Evolutionary conservation across 2,888 invertebrate species (phyloP), one percentile per base, ranked within the genome.

Genomic region (Criorhina ranunculi): DNA sequence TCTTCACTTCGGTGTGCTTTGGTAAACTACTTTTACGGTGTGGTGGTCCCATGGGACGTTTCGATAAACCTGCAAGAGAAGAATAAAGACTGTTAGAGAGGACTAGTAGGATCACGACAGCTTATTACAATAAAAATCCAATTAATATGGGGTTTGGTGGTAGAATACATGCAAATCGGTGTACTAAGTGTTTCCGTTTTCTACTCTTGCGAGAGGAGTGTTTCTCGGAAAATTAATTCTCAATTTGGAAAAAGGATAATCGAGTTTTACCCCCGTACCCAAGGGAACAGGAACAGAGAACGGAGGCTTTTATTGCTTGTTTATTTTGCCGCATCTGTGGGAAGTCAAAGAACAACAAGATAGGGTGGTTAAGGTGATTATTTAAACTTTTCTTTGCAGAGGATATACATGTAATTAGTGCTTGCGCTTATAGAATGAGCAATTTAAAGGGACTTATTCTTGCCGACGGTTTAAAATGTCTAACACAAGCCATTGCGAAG

Each of bases 21-120:
- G 92, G 92, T 90, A 92, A 88, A 90, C 92, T 92, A 88, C 90
- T 92, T 89, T 92, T 92, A 87, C 92, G 92, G 89, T 91, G 90
- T 76, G 92, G 90, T 86, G 91, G 91, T 67, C 91, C 91, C 88
- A 90, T 87, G 37, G 92, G 92, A 81, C 92, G 91, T 87, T 90
- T 91, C 66, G 92, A 91, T 86, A 92, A 89, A 87, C 91, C 92
- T 92, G 72, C 7, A 88, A 87, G 24, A 57, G 42, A 64, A 62
- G 73, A 76, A 24, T 55, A 64, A 53, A 86, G 6, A 15, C 17
- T 2, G 35, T 60, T 62, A 49, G 53, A 57, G 2, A 24, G 24
- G 24, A 29, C 66, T 15, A 17, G 12, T n/a, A 17, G 37, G 42
- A 76, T 70, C 76, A 76, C 80, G 57, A 76, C 44, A 81, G 55